Evolutionary conservation across 2,888 invertebrate species (phyloP), one percentile per base, ranked within the genome.

Genomic region (Eucera pruinosa): DNA sequence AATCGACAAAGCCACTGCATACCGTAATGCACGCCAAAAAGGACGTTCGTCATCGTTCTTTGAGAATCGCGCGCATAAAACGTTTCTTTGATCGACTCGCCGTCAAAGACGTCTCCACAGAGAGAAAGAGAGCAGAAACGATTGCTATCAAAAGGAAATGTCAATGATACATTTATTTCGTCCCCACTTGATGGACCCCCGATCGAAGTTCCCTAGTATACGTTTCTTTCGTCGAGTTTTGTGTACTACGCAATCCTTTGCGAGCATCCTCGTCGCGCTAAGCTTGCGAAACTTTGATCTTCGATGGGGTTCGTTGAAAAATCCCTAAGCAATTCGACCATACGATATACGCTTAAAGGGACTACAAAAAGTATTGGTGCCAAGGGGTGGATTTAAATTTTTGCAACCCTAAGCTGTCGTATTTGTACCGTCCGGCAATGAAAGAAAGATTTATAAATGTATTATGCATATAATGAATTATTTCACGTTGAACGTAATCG

Each of bases 21-120:
- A 57, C 58, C 57, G 66, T 54, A 67, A 76, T 67, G 66, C 58
- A 58, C 55, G 62, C 64, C 78, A 43, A 77, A 78, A 78, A 71
- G 69, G 67, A 71, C 60, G 67, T 50, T 45, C 71, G 43, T 57
- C 61, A 41, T 55, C 33, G 65, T 61, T 60, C 66, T 75, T 73
- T 68, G 73, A 77, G 55, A 45, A 33, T 25, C 47, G 1, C 43
- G 62, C 36, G 18, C 58, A 66, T 75, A 47, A 57, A 78, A 70
- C 69, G 57, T 20, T 43, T 65, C 75, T 78, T 75, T 75, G 75
- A 70, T 70, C 66, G 64, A 2, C 13, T n/a, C 41, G 20, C 43
- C 64, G 61, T 78, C 75, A 75, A 78, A 75, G 78, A 47, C 54
- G 36, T 18, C 18, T 52, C 15, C 20, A 52, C n/a, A 9, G 50